Evolutionary conservation across 1,140 invertebrate species (phyloP).

Genomic region (Heliconius eleuchia): DNA sequence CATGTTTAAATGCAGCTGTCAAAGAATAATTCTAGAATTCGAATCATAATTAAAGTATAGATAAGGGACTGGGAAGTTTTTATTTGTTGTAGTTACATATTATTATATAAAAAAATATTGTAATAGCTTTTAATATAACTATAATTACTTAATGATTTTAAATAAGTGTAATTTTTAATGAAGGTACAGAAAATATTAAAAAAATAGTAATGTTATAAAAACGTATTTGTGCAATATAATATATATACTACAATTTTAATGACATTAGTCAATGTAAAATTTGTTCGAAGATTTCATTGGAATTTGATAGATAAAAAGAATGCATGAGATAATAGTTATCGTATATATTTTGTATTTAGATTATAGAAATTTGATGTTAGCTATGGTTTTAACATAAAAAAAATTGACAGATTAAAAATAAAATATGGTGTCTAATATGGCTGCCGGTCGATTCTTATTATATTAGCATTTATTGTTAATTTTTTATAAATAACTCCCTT

Average conservation of each 20-base stretch:
- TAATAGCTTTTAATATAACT: background rate
- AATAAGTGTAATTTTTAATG: background rate
- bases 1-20: conserved; percentile 33
- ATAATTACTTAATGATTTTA: background rate
- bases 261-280: no score
- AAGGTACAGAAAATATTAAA: background rate
- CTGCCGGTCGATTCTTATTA: conserved; percentile 73
- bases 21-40: conserved; percentile 8
- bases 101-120: background rate
- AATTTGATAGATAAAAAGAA: background rate
- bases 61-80: background rate
- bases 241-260: background rate
- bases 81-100: background rate
- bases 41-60: background rate
- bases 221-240: background rate
- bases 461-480: conserved; percentile 54
- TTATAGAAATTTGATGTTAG: background rate
- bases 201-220: background rate
- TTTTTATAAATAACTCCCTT: conserved; percentile 40
- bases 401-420: conserved; percentile 53
- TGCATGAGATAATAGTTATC: background rate
- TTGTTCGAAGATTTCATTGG: no score
- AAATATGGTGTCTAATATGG: conserved; percentile 73
- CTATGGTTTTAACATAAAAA: conserved; percentile 29
- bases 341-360: background rate